phyloP scores from a whole-genome alignment of 2,797 vertebrate genomes.

The Dryobates pubescens region DNA sequence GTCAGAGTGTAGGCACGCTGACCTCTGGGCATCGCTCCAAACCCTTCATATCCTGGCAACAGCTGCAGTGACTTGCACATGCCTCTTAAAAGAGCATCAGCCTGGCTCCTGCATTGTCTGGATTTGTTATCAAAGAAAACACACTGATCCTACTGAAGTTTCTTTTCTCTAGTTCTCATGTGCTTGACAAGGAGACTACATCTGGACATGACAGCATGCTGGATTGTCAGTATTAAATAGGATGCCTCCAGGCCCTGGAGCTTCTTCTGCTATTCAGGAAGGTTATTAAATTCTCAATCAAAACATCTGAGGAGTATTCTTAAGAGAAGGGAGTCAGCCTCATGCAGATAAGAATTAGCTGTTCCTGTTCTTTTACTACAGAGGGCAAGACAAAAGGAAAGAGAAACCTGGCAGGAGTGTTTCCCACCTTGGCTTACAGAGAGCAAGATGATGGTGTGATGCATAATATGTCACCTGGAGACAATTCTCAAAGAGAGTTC shows the following conservation, averaged over 20 bases:
- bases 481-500: not conserved
- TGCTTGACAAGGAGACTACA: not conserved
- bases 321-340: not conserved
- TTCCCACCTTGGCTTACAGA: not conserved
- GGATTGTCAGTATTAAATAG: not conserved
- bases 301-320: not conserved
- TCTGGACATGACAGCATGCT: not conserved
- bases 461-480: not conserved
- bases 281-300: not conserved
- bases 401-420: not conserved
- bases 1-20: not conserved
- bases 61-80: not conserved
- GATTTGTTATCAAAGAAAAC: not conserved
- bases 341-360: not conserved
- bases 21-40: not conserved
- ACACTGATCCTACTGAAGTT: not conserved
- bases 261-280: not conserved
- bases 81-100: not conserved
- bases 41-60: not conserved
- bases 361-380: not conserved
- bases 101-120: not conserved
- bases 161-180: not conserved
- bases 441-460: not conserved
- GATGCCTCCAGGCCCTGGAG: not conserved
- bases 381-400: not conserved